A percentile compares a stretch with the other conserved stretches of the same genome.
Conservation (phyloP, 2,888 invertebrate species). For the Mimachlamys varia region DNA sequence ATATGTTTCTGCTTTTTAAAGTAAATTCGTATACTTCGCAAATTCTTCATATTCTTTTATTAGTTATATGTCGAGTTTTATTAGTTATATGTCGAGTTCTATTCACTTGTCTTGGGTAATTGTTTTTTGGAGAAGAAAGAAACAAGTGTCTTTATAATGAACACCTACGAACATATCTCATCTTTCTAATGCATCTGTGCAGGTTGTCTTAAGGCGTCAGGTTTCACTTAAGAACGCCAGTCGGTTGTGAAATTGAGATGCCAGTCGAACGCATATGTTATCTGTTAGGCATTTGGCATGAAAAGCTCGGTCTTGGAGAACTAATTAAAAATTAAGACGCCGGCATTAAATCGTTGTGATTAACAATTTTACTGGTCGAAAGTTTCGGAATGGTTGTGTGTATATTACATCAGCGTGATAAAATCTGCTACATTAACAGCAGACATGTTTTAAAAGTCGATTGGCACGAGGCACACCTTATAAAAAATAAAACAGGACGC, state of each 20-base stretch:
- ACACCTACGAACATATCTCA: not conserved
- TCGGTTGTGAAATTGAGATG: not conserved
- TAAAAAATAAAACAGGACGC: not conserved
- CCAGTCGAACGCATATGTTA: not conserved
- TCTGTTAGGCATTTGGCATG: not conserved
- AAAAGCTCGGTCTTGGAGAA: not conserved
- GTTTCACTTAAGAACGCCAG: not conserved
- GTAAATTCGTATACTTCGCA: too few species aligned
- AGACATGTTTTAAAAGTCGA: not conserved
- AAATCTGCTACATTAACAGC: not conserved
- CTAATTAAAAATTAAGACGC: slow-evolving; percentile 5
- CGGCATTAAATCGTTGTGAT: not conserved
- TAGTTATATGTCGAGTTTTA: too few species aligned
- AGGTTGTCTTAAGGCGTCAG: not conserved
- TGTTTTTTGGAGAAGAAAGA: not conserved
- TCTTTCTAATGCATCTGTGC: not conserved
- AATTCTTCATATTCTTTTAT: too few species aligned
- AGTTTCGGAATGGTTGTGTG: not conserved
- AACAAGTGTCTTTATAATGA: not conserved
- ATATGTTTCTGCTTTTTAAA: not conserved
- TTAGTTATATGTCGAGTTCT: not conserved
- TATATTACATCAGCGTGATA: not conserved
- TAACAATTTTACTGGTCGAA: not conserved
- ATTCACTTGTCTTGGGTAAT: not conserved
- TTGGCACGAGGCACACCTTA: not conserved